phyloP scores from a whole-genome alignment of 2,797 vertebrate species.

The Eremophila alpestris region DNA sequence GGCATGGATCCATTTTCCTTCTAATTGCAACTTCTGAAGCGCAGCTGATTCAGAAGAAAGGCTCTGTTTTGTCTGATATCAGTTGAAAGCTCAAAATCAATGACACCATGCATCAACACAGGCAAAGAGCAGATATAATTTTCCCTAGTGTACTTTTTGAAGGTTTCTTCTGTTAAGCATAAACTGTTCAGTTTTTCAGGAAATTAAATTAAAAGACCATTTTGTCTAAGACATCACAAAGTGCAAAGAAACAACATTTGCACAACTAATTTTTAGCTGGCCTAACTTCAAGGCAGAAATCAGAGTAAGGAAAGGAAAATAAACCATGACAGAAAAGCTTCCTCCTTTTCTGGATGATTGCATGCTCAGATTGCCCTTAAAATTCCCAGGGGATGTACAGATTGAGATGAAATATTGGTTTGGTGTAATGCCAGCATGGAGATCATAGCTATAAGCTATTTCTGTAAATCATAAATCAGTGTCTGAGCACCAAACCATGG shows the following conservation, averaged over 20 bases:
- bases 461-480: background rate
- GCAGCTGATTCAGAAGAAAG: background rate
- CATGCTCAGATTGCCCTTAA: background rate
- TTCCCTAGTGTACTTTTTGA: background rate
- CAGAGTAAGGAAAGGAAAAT: background rate
- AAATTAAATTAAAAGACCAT: background rate
- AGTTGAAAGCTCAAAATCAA: background rate
- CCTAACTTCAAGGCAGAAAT: background rate
- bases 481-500: background rate
- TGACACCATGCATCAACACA: background rate
- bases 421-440: background rate
- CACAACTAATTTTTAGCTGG: background rate
- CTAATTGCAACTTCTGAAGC: background rate
- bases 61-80: background rate
- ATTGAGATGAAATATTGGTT: constrained; percentile 18
- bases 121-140: background rate
- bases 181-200: background rate
- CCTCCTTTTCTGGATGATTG: background rate
- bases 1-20: background rate
- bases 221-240: background rate
- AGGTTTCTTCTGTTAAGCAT: background rate
- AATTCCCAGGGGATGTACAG: background rate
- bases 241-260: background rate
- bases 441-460: background rate
- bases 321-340: background rate